These are phyloP conservation scores for Orbicella faveolata DNA, from an alignment of 64 coral and sea anemone genomes.

Conservation along the genomic window DNA sequence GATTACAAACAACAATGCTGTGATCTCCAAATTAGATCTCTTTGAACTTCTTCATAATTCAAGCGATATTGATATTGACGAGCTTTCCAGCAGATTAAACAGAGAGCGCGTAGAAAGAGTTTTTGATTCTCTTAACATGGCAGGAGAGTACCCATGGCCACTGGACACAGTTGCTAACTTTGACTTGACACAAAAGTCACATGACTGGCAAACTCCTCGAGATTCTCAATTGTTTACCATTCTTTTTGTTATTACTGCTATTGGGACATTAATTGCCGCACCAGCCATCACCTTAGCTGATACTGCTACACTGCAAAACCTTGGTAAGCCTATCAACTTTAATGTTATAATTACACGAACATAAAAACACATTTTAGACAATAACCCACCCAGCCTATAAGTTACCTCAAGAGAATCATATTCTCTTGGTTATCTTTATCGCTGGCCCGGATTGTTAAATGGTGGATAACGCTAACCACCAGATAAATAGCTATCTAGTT, in stretches of 20 bases:
- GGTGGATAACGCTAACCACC: no score
- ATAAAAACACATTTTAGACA: not conserved
- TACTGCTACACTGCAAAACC: conserved; percentile 76
- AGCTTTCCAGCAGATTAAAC: not conserved
- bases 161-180: conserved; percentile 80
- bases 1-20: not conserved
- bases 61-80: not conserved
- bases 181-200: conserved; percentile 37
- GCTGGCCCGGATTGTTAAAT: no score
- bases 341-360: no score
- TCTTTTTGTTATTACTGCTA: conserved; percentile 78
- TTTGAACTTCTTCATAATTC: not conserved
- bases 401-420: no score
- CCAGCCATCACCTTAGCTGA: conserved; percentile 82
- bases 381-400: no score
- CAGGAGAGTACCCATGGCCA: conserved; percentile 82
- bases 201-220: conserved; percentile 41
- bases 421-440: no score
- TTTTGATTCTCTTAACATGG: conserved; percentile 83
- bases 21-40: not conserved
- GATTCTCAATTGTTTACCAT: conserved; percentile 65
- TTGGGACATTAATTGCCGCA: conserved; percentile 69
- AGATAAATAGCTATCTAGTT: no score
- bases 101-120: conserved; percentile 60
- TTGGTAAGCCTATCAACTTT: conserved; percentile 42